Conservation (phyloP, 2,888 invertebrate species). For the Drosophila bunnanda region DNA sequence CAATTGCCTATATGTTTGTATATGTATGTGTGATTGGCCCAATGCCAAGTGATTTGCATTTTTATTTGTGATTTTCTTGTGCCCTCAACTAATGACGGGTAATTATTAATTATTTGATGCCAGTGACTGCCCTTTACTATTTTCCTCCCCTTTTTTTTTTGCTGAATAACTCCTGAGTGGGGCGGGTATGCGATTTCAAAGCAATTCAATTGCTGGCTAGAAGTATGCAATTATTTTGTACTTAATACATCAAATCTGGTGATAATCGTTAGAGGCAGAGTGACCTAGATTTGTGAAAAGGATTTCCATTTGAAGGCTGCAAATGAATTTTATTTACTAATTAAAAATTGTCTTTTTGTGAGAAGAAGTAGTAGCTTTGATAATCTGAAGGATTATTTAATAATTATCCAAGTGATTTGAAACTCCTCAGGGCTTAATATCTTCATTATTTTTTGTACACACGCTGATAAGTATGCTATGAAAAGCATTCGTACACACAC, state of each 20-base stretch:
- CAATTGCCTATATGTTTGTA: constrained; percentile 6
- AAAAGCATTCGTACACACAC: not conserved
- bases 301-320: not conserved
- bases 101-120: constrained; percentile 48
- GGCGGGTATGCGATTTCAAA: not conserved
- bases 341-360: not conserved
- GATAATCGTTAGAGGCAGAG: not conserved
- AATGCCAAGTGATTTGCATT: constrained; percentile 53
- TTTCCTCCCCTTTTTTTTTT: not conserved
- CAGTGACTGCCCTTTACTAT: not conserved
- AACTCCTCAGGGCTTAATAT: not conserved
- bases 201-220: not conserved
- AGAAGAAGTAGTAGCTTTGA: not conserved
- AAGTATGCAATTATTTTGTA: constrained; percentile 17
- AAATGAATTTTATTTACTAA: not conserved
- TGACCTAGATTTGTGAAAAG: not conserved
- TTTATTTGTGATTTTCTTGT: constrained; percentile 40
- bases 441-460: not conserved
- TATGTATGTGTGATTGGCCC: constrained; percentile 6
- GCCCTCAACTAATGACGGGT: constrained; percentile 38
- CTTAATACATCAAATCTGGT: not conserved
- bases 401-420: not conserved
- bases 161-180: constrained; percentile 18
- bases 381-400: not conserved
- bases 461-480: constrained; percentile 60